A percentile compares a stretch with the other conserved stretches of the same genome.
phyloP scores from a whole-genome alignment of 2,888 invertebrate genomes.

The Rhagonycha fulva region DNA sequence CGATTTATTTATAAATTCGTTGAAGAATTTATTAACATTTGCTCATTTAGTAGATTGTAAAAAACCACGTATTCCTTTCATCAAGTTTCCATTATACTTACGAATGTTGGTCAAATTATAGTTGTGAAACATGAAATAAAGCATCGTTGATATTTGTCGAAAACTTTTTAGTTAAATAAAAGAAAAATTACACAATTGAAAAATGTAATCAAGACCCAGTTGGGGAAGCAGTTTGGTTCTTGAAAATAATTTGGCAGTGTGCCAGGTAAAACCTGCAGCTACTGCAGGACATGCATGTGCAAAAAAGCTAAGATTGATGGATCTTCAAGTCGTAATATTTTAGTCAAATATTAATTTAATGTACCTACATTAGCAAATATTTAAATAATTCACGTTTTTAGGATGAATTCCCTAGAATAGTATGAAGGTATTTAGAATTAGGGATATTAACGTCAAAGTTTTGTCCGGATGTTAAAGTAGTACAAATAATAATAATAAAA shows the following conservation, averaged over 20 bases:
- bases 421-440: background rate
- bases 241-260: conserved; percentile 31
- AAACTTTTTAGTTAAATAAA: background rate
- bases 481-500: conserved; percentile 8
- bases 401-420: background rate
- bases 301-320: conserved; percentile 19
- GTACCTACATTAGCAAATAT: background rate
- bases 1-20: background rate
- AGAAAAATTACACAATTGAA: background rate
- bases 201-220: conserved; percentile 16
- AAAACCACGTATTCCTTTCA: background rate
- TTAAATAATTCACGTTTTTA: background rate
- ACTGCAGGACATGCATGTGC: conserved; percentile 19
- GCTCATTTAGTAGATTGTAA: background rate
- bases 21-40: background rate
- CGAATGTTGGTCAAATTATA: background rate
- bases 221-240: conserved; percentile 29
- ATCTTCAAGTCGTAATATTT: background rate
- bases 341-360: background rate
- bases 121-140: background rate
- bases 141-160: background rate
- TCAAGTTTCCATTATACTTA: background rate
- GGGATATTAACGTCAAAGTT: background rate
- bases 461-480: background rate
- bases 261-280: conserved; percentile 20